Conservation (phyloP, 2,113 vertebrate genomes). For the Circaetus gallicus region DNA sequence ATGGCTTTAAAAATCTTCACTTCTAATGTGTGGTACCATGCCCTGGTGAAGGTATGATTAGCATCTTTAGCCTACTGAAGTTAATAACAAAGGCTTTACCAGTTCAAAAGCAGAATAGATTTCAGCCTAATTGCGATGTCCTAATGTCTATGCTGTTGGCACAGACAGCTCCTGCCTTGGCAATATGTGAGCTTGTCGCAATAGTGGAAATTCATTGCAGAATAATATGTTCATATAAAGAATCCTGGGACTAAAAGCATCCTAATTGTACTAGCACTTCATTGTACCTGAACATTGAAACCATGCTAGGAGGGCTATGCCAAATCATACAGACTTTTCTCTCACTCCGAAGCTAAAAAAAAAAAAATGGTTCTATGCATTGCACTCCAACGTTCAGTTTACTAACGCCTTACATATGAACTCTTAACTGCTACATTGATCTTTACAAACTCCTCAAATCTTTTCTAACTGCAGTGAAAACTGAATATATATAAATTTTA, state of each 20-base stretch:
- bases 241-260: neutral
- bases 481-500: neutral
- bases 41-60: neutral
- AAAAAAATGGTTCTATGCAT: too few species aligned
- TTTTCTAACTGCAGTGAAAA: neutral
- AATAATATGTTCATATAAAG: neutral
- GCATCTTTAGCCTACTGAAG: neutral
- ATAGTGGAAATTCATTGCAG: neutral
- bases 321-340: neutral
- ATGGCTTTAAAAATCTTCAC: neutral
- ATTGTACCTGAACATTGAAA: neutral
- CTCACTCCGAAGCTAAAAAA: neutral
- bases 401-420: neutral
- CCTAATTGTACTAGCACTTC: neutral
- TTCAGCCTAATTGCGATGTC: neutral
- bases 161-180: neutral
- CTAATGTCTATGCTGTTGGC: neutral
- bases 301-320: neutral
- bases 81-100: neutral
- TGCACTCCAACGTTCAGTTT: neutral
- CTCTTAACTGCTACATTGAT: neutral
- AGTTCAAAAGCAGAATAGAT: neutral
- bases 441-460: neutral
- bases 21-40: neutral
- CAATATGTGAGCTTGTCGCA: neutral